Evolutionary conservation across 1,140 invertebrate genomes (phyloP), one percentile per base, ranked within the genome.

Genomic region (Sogatella furcifera): DNA sequence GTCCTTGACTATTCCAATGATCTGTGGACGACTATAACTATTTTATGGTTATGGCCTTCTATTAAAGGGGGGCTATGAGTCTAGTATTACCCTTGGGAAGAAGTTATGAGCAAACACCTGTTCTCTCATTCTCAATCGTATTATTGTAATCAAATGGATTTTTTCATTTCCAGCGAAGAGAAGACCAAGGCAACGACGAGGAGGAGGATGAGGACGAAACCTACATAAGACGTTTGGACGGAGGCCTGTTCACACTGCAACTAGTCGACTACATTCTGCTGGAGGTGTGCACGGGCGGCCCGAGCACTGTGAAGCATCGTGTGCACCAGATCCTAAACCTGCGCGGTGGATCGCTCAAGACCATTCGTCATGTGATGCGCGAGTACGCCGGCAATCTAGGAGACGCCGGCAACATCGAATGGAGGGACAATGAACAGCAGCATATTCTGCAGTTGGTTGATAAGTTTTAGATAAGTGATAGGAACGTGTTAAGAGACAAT

Each of bases 371-470:
- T 72, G 88, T 96, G 17, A 95, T 97, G 89, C 83, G 93, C 83
- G 93, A 97, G 77, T 97, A 96, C 73, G 93, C 93, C 34, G 92
- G 92, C 21, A 97, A 96, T 77, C 79, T 97, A 61, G 95, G 94
- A 1, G 92, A 96, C 70, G 88, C 83, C 21, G 89, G 89, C 52
- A 84, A 88, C 68, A 77, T 82, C 19, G 89, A 93, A 65, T 88
- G 89, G 79, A 83, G 86, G 69, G 85, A 92, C 73, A 83, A 88
- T 68, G 92, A 96, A 68, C 90, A 95, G 69, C 86, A 94, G 68
- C 88, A 93, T 71, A 92, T 97, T 70, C 73, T 96, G 61, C 89
- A 94, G 72, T 80, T 97, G 63, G 88, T 97, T 49, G 92, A 97
- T 77, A 93, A 95, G 74, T 97, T 97, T 77, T 96, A 82, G 38